A percentile compares a stretch with the other conserved stretches of the same genome.
Evolutionary conservation across 2,113 vertebrate species (phyloP).

Genomic region (Genyomyrus donnyi): DNA sequence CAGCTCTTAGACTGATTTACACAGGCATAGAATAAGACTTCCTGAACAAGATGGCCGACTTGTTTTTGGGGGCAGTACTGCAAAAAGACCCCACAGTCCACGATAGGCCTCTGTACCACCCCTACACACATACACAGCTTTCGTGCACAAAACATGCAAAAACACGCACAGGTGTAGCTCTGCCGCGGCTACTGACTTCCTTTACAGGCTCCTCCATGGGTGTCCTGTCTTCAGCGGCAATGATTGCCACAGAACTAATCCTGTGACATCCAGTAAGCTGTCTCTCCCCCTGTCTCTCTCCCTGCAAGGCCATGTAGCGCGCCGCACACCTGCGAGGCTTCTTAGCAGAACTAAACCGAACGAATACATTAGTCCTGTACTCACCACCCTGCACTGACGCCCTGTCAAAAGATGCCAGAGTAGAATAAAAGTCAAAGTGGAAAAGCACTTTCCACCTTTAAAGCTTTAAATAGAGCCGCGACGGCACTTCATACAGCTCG

Average conservation of each 20-base stretch:
- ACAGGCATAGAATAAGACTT: slow-evolving; percentile 62
- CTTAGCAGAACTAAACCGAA: background rate
- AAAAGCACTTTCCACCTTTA: background rate
- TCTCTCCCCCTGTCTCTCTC: background rate
- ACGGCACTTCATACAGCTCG: background rate
- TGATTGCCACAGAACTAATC: background rate
- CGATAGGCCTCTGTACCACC: background rate
- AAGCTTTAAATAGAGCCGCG: background rate
- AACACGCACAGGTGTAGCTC: background rate
- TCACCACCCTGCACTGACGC: background rate
- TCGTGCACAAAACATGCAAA: background rate
- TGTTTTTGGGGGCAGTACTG: background rate
- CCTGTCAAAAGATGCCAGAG: background rate
- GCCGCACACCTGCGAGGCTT: background rate
- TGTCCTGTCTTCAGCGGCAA: background rate
- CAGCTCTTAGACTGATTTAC: slow-evolving; percentile 70
- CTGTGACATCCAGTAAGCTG: background rate
- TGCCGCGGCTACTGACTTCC: background rate
- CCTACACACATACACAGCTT: background rate
- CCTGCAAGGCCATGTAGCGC: background rate
- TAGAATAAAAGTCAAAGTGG: background rate
- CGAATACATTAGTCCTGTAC: background rate
- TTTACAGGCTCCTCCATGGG: background rate
- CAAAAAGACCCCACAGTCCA: background rate
- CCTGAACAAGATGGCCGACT: background rate